Percentiles rank a stretch among this genome's conserved stretches.
These are phyloP conservation scores for Nothocercus julius DNA, from an alignment of 2,113 vertebrate species.

Conservation along the genomic window DNA sequence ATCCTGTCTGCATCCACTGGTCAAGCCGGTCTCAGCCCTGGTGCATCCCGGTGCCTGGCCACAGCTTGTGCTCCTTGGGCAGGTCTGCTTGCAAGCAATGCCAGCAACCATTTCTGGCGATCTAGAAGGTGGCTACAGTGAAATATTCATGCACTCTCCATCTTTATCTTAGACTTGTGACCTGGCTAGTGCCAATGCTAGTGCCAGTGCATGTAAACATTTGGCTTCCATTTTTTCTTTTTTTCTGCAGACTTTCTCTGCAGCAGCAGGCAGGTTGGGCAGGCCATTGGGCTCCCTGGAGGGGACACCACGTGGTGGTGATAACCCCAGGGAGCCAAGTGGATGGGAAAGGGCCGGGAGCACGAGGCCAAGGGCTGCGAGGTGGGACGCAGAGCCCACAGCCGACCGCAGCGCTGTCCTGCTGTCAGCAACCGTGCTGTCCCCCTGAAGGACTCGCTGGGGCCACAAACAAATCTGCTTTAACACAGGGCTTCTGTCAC, in stretches of 20 bases:
- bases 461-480: background rate
- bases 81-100: background rate
- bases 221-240: background rate
- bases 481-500: background rate
- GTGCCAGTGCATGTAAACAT: conserved; percentile 24
- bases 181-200: background rate
- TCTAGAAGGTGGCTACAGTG: background rate
- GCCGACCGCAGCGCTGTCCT: background rate
- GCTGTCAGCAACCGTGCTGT: too few species aligned
- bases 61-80: too few species aligned
- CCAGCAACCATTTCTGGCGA: background rate
- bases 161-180: background rate
- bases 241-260: background rate
- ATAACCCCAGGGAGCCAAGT: background rate
- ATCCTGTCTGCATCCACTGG: background rate
- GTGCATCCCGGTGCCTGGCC: too few species aligned
- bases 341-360: too few species aligned
- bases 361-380: background rate
- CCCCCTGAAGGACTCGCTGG: background rate
- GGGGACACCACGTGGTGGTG: too few species aligned
- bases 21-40: background rate
- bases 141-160: background rate
- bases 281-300: background rate
- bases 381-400: background rate
- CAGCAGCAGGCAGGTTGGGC: background rate